phyloP scores from a whole-genome alignment of 64 coral and sea anemone genomes.

The Montipora capricornis region DNA sequence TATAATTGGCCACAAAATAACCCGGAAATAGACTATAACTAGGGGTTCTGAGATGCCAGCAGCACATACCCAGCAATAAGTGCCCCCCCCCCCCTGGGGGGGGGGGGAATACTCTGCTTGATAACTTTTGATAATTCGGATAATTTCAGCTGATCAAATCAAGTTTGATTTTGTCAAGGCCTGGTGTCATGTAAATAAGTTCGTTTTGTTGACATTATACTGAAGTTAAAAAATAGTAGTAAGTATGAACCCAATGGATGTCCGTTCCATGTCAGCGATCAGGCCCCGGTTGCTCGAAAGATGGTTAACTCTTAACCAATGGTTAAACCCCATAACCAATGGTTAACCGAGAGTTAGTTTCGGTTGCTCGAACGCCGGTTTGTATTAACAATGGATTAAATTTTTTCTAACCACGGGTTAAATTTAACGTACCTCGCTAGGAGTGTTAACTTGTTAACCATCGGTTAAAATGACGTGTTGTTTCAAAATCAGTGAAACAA shows the following conservation, averaged over 20 bases:
- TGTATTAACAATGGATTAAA: too few relatives aligned
- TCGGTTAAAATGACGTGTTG: too few relatives aligned
- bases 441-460: too few relatives aligned
- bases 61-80: background rate
- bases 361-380: too few relatives aligned
- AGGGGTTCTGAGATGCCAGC: background rate
- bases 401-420: too few relatives aligned
- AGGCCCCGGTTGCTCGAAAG: too few relatives aligned
- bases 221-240: constrained; percentile 4
- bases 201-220: constrained; percentile 23
- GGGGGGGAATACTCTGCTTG: background rate
- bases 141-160: background rate
- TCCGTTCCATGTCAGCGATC: background rate
- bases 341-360: too few relatives aligned
- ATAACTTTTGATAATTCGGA: background rate
- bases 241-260: background rate
- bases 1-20: background rate
- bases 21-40: background rate
- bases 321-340: too few relatives aligned
- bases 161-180: constrained; percentile 13
- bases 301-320: too few relatives aligned
- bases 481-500: too few relatives aligned
- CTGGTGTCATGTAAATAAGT: constrained; percentile 42
- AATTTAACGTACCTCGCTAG: too few relatives aligned
- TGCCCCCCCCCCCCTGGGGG: background rate